Percentiles rank a stretch among this genome's conserved stretches.
These are phyloP conservation scores for Arion vulgaris DNA, from an alignment of 1,140 invertebrate genomes.

Conservation along the genomic window DNA sequence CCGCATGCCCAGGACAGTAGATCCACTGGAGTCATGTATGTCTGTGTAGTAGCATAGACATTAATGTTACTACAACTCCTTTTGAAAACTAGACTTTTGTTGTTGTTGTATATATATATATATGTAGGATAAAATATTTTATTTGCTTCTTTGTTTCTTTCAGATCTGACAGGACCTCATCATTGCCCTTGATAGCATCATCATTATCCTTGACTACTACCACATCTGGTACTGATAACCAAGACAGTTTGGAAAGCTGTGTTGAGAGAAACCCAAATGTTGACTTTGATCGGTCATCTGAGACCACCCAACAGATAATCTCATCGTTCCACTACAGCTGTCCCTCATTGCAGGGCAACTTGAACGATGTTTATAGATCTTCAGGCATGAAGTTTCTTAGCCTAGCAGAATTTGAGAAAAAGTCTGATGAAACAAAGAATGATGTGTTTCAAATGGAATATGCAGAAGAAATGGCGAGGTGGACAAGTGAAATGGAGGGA, in stretches of 20 bases:
- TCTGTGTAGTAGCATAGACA: no score
- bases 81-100: no score
- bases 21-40: no score
- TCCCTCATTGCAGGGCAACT: slow-evolving; percentile 58
- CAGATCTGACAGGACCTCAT: neutral
- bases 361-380: slow-evolving; percentile 43
- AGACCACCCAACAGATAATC: slow-evolving; percentile 20
- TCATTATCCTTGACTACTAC: neutral
- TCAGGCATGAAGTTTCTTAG: neutral
- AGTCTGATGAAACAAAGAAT: slow-evolving; percentile 3
- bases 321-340: slow-evolving; percentile 55
- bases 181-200: neutral
- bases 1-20: no score
- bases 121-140: no score
- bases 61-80: no score
- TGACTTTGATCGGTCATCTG: neutral
- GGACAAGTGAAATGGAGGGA: neutral
- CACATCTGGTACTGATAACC: neutral
- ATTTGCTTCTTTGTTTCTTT: neutral
- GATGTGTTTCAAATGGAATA: neutral
- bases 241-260: slow-evolving; percentile 36
- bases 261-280: slow-evolving; percentile 46
- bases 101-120: no score
- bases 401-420: neutral
- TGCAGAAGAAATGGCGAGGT: slow-evolving; percentile 39